phyloP scores from a whole-genome alignment of 1,140 invertebrate genomes.

The Lepidurus apus region DNA sequence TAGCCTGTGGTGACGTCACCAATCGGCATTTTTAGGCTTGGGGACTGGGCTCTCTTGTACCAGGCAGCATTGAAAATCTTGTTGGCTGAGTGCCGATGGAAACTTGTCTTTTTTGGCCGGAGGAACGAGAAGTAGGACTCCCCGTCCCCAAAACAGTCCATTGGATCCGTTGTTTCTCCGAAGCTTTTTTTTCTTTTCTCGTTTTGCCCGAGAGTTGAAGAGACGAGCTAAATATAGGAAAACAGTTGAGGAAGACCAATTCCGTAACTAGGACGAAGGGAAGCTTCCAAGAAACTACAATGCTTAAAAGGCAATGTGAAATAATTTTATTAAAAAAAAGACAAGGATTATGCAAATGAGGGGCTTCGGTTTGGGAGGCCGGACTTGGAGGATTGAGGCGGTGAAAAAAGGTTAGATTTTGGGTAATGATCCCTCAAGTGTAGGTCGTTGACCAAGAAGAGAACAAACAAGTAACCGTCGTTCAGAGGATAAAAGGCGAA shows the following conservation, averaged over 20 bases:
- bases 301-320: neutral
- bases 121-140: constrained; percentile 8
- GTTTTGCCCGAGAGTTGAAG: neutral
- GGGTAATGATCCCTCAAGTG: neutral
- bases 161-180: neutral
- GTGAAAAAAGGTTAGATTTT: neutral
- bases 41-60: too few species aligned
- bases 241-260: neutral
- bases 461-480: neutral
- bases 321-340: neutral
- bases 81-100: neutral
- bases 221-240: neutral
- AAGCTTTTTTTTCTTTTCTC: neutral
- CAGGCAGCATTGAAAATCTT: too few species aligned
- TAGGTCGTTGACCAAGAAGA: neutral
- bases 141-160: neutral
- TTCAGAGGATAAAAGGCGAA: neutral
- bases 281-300: neutral
- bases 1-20: too few species aligned
- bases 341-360: neutral
- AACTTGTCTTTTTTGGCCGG: neutral
- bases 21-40: too few species aligned
- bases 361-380: neutral
- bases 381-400: neutral
- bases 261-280: neutral